Evolutionary conservation across 2,797 vertebrate genomes (phyloP).

Genomic region (Botia almorhae): DNA sequence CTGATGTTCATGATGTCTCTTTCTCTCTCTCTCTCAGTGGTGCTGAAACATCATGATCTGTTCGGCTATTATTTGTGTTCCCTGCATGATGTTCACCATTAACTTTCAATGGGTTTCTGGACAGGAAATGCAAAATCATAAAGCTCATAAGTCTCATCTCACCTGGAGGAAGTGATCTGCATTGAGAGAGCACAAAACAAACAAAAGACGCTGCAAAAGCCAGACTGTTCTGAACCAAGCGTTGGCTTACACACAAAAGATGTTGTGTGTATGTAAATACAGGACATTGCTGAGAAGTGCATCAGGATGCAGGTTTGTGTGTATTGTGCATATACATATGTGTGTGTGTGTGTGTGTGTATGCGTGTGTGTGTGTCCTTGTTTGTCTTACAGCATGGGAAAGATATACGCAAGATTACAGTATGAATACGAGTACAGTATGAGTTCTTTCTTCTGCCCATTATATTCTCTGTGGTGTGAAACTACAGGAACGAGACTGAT

Average conservation of each 20-base stretch:
- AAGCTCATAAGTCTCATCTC: conserved; percentile 57
- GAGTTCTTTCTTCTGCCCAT: conserved; percentile 60
- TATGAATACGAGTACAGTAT: background rate
- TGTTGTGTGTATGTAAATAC: conserved; percentile 80
- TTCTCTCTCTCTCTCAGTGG: conserved; percentile 65
- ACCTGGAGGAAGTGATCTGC: conserved; percentile 45
- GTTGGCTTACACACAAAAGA: conserved; percentile 48
- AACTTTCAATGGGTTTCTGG: conserved; percentile 52
- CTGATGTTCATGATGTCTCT: conserved; percentile 13
- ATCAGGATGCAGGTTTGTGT: conserved; percentile 59
- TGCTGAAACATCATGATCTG: conserved; percentile 69
- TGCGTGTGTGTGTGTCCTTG: conserved; percentile 45
- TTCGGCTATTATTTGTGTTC: conserved; percentile 66
- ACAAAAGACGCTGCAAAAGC: conserved; percentile 45
- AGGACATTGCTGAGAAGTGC: conserved; percentile 67
- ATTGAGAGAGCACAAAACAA: conserved; percentile 42
- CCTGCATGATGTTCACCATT: conserved; percentile 72
- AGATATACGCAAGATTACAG: conserved; percentile 63
- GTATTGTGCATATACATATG: conserved; percentile 34
- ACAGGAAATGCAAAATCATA: conserved; percentile 45
- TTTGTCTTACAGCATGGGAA: conserved; percentile 63
- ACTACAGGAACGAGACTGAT: conserved; percentile 57
- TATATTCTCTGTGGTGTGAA: conserved; percentile 65
- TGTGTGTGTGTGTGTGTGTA: conserved; percentile 32
- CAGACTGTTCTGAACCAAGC: conserved; percentile 35